Conservation (phyloP, 2,888 invertebrate species). For the Asteroscopus sphinx region DNA sequence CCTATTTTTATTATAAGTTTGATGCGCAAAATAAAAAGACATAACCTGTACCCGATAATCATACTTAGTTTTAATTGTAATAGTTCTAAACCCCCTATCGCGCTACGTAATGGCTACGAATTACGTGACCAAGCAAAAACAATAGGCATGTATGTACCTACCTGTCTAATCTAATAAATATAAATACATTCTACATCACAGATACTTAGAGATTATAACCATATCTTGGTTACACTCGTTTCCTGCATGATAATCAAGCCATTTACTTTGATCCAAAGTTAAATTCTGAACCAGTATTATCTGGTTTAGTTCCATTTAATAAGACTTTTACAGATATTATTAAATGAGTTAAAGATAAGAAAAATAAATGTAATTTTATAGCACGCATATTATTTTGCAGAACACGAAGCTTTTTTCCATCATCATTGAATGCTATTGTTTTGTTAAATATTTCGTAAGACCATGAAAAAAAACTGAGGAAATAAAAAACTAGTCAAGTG, state of each 20-base stretch:
- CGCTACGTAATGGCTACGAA: conserved; percentile 17
- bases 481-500: no score
- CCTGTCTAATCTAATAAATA: conserved; percentile 20
- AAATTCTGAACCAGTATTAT: conserved; percentile 41
- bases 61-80: conserved; percentile 4
- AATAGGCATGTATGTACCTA: conserved; percentile 1
- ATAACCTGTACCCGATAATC: neutral
- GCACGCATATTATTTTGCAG: neutral
- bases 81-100: conserved; percentile 16
- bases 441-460: no score
- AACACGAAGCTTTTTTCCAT: neutral
- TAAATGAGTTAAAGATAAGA: conserved; percentile 39
- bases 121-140: conserved; percentile 13
- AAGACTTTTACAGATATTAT: conserved; percentile 34
- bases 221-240: conserved; percentile 49
- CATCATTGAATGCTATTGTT: neutral
- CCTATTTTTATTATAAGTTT: neutral
- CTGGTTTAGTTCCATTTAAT: conserved; percentile 36
- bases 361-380: conserved; percentile 20
- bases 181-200: conserved; percentile 25
- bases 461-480: no score
- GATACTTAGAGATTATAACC: conserved; percentile 21
- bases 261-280: conserved; percentile 29
- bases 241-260: conserved; percentile 50
- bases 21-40: neutral